Base-by-base conservation (phyloP, 2,797 vertebrate species). In the Clarias platycephalus region DNA sequence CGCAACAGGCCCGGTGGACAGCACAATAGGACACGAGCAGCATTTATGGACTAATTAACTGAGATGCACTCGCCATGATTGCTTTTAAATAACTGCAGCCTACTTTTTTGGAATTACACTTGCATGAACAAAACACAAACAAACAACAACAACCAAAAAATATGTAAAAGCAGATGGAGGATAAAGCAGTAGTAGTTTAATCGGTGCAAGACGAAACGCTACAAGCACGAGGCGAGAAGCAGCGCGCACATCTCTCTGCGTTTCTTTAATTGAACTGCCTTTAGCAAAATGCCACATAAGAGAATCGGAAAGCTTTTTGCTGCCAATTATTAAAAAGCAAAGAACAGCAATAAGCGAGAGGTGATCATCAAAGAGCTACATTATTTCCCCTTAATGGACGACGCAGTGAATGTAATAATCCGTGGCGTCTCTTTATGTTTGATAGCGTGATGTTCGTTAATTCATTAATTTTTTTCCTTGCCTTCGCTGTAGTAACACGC, bases 21-120 rank as follows among this genome's bases (percentile, higher is more conserved):
- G 77, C 89, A 92, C 92, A 91, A 91, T 88, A 91, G 89, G 90
- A 87, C 89, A 91, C 83, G 84, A 88, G 91, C 88, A 92, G 91
- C 92, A 92, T 93, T 93, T 92, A 93, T 88, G 80, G 85, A 92
- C 92, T 93, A 92, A 94, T 94, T 93, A 93, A 90, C 83, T 64
- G 86, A 89, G 90, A 91, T 88, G 88, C 87, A 90, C 84, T 84
- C 85, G 26, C 88, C 82, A 90, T 90, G 87, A 88, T 86, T 87
- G 90, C 89, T 85, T 91, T 87, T 89, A 89, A 90, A 90, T 92
- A 84, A 93, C 92, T 89, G 86, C 82, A 88, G 79, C 88, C n/a
- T 88, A 83, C 60, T 57, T 82, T 53, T 83, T 4, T 5, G 78
- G 87, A 89, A 89, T 80, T 91, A 86, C 83, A 83, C 89, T 86